phyloP scores from a whole-genome alignment of 1,140 invertebrate species.

The Oryctes rhinoceros region DNA sequence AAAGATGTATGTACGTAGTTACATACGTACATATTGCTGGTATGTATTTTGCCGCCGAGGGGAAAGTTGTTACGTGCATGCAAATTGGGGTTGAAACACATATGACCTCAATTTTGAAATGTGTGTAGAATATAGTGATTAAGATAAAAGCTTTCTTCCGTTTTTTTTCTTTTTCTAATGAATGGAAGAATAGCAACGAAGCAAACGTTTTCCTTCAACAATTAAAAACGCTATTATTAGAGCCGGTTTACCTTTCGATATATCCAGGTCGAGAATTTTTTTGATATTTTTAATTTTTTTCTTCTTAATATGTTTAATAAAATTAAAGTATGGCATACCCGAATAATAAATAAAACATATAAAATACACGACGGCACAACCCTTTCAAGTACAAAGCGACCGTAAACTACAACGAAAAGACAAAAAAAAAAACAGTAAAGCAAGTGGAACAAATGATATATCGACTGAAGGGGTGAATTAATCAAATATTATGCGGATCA shows the following conservation, averaged over 20 bases:
- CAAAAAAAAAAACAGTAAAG: neutral
- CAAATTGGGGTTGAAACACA: constrained; percentile 4
- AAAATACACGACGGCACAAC: too few species aligned
- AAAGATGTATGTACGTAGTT: neutral
- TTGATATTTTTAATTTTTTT: too few species aligned
- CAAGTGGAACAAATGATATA: constrained; percentile 11
- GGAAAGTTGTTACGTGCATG: constrained; percentile 4
- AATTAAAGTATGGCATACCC: too few species aligned
- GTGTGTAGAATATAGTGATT: constrained; percentile 13
- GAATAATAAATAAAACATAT: too few species aligned
- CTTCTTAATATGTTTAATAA: too few species aligned
- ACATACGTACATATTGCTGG: neutral
- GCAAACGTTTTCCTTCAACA: neutral
- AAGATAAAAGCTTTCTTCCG: neutral
- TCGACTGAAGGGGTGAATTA: constrained; percentile 6
- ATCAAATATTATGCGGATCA: constrained; percentile 15
- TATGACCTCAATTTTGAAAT: constrained; percentile 6
- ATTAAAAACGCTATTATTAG: too few species aligned
- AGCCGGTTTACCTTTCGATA: too few species aligned
- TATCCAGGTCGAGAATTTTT: too few species aligned
- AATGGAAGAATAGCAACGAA: neutral
- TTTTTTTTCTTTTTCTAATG: neutral
- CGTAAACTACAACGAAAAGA: neutral
- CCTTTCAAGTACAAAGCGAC: neutral
- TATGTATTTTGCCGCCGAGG: neutral